Evolutionary conservation across 1,140 invertebrate species (phyloP).

Genomic region (Copidosoma floridanum): DNA sequence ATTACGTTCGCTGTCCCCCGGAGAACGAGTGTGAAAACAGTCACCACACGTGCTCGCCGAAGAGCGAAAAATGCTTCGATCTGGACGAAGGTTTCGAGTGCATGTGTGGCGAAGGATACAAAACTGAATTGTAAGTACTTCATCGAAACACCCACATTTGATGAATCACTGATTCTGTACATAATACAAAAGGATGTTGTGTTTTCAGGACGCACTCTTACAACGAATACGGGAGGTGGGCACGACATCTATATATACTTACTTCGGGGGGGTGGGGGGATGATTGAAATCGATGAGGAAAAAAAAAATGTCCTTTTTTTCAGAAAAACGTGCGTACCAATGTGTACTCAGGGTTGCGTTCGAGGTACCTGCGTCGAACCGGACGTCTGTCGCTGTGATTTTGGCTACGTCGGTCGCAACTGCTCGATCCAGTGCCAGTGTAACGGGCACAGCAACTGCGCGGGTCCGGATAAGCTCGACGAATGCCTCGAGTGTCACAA

Average conservation of each 20-base stretch:
- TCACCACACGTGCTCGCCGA: constrained; percentile 85
- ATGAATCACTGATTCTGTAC: neutral
- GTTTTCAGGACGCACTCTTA: neutral
- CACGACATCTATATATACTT: too few species aligned
- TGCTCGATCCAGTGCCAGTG: constrained; percentile 92
- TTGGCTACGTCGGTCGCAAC: constrained; percentile 91
- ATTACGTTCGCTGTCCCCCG: constrained; percentile 82
- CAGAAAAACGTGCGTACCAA: constrained; percentile 68
- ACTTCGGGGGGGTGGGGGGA: too few species aligned
- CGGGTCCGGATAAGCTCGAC: constrained; percentile 78
- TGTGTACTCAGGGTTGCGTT: constrained; percentile 86
- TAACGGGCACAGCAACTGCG: constrained; percentile 91
- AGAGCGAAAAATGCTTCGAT: constrained; percentile 84
- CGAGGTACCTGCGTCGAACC: constrained; percentile 83
- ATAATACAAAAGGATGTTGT: neutral
- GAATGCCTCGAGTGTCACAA: constrained; percentile 85
- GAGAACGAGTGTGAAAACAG: constrained; percentile 92
- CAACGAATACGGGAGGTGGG: constrained; percentile 45
- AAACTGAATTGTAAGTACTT: constrained; percentile 50
- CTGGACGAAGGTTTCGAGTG: constrained; percentile 76
- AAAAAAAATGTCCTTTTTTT: too few species aligned
- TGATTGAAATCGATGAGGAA: too few species aligned
- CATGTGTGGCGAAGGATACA: constrained; percentile 81
- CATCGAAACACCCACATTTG: neutral
- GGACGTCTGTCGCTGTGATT: constrained; percentile 85